Percentiles rank a stretch among this genome's conserved stretches.
Conservation (phyloP, 1,140 invertebrate genomes). For the Ganaspis sp. region DNA sequence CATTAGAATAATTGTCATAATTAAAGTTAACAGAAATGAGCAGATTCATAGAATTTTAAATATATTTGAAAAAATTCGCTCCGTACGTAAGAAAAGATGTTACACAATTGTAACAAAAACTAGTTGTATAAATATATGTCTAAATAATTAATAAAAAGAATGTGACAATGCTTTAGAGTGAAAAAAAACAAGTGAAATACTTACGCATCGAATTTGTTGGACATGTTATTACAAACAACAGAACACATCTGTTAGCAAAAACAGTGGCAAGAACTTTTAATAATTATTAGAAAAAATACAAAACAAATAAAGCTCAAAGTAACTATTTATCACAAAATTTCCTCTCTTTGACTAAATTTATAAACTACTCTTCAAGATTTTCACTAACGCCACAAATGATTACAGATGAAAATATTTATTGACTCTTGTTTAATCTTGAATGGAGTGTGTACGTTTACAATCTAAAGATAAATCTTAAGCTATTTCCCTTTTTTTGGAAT, state of each 20-base stretch:
- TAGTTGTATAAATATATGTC: background rate
- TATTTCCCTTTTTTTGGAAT: no score
- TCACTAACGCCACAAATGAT: background rate
- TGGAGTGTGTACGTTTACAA: no score
- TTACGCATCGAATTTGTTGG: constrained; percentile 83
- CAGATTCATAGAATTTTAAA: no score
- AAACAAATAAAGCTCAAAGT: background rate
- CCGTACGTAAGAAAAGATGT: no score
- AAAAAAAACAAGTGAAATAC: constrained; percentile 58
- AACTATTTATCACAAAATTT: background rate
- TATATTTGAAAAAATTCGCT: no score
- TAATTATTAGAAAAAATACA: background rate
- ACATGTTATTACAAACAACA: constrained; percentile 72
- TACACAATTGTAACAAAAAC: background rate
- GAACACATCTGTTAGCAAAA: constrained; percentile 28
- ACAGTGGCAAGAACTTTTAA: background rate
- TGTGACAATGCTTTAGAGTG: constrained; percentile 24
- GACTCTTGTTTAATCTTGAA: no score
- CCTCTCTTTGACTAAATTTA: background rate
- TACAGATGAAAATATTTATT: no score
- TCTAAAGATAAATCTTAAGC: no score
- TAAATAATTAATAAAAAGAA: background rate
- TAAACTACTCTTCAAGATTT: background rate
- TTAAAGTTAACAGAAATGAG: no score
- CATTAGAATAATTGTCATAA: no score